A percentile compares a stretch with the other conserved stretches of the same genome.
Conservation (phyloP, 2,888 invertebrate genomes). For the Aleiodes leptofemur region DNA sequence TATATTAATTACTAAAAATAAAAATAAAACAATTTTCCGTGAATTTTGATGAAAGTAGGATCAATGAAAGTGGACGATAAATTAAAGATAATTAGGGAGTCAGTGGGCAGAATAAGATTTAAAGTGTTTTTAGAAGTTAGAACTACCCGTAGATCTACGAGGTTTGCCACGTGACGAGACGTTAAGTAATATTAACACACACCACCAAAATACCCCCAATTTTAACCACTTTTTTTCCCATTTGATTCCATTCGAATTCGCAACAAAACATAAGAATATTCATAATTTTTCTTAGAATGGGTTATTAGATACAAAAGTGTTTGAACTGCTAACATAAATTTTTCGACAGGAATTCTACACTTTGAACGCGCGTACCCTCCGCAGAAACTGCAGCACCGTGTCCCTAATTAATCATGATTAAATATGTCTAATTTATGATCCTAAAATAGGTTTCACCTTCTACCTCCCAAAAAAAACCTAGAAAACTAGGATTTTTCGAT, state of each 20-base stretch:
- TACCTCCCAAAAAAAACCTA: constrained; percentile 49
- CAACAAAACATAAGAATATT: constrained; percentile 19
- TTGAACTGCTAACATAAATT: too few species aligned
- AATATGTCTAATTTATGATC: constrained; percentile 52
- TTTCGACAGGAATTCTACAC: too few species aligned
- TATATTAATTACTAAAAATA: too few species aligned
- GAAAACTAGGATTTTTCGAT: too few species aligned
- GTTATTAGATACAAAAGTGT: too few species aligned
- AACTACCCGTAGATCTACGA: constrained; percentile 49
- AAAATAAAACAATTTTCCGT: too few species aligned
- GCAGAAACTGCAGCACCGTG: constrained; percentile 49
- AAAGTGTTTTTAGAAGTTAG: constrained; percentile 49
- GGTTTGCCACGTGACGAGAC: constrained; percentile 54
- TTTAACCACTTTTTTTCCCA: neutral
- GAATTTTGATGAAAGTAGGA: constrained; percentile 53
- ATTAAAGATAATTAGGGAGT: constrained; percentile 59
- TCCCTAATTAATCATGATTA: constrained; percentile 59
- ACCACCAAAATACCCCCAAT: too few species aligned
- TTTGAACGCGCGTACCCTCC: too few species aligned
- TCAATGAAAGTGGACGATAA: constrained; percentile 57
- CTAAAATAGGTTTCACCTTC: constrained; percentile 51
- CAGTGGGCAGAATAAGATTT: constrained; percentile 51
- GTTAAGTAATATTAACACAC: constrained; percentile 51
- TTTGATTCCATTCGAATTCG: neutral
- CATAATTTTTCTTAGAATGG: constrained; percentile 58